These are phyloP conservation scores for Tipula lateralis DNA, from an alignment of 2,888 invertebrate genomes.

Conservation along the genomic window DNA sequence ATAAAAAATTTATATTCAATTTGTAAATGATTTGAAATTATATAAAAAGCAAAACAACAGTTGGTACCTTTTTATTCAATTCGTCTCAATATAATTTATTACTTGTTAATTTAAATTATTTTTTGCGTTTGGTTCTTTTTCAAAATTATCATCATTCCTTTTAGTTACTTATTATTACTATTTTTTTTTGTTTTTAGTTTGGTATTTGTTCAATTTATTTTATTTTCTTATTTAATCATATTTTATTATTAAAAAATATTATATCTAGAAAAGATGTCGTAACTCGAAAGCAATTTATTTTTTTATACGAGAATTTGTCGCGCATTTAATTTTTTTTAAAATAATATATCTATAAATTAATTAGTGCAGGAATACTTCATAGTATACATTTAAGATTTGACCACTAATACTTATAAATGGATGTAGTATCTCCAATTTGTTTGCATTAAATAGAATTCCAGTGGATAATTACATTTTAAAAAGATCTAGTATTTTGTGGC, in stretches of 20 bases:
- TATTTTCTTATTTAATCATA: neutral
- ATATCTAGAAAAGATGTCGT: neutral
- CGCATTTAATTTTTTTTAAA: neutral
- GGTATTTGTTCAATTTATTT: neutral
- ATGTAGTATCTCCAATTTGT: neutral
- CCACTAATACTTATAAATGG: neutral
- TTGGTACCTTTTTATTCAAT: neutral
- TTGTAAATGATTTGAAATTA: conserved; percentile 11
- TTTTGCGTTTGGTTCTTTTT: neutral
- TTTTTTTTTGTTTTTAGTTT: neutral
- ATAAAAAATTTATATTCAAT: neutral
- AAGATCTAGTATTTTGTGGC: too few relatives aligned
- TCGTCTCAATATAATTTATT: neutral
- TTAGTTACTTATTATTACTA: neutral
- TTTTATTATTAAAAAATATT: neutral
- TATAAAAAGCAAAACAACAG: neutral
- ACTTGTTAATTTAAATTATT: neutral
- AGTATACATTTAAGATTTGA: neutral
- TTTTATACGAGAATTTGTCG: neutral
- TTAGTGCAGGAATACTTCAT: neutral
- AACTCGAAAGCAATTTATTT: neutral
- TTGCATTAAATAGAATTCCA: neutral
- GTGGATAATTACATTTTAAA: too few relatives aligned
- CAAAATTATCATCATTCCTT: conserved; percentile 1
- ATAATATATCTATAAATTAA: neutral